Conservation (phyloP, 2,113 vertebrate genomes). For the Gobius niger region DNA sequence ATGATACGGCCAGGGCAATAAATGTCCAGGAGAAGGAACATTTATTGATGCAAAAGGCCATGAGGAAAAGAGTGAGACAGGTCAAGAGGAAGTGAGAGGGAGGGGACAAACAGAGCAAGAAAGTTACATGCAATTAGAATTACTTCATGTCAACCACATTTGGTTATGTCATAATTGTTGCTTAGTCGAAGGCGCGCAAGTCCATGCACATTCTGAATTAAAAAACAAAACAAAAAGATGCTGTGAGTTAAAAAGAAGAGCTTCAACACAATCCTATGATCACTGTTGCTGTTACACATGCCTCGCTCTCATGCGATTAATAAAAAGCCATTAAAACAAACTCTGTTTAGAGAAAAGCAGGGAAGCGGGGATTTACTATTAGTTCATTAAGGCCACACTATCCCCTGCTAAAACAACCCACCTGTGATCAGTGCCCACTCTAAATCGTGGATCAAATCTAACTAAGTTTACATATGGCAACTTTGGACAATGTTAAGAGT, state of each 20-base stretch:
- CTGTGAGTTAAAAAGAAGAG: slow-evolving; percentile 56
- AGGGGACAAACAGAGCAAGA: slow-evolving; percentile 70
- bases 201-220: slow-evolving; percentile 71
- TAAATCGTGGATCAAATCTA: not conserved
- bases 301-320: slow-evolving; percentile 55
- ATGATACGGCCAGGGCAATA: slow-evolving; percentile 11
- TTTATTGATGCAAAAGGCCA: slow-evolving; percentile 41
- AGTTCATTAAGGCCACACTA: slow-evolving; percentile 25
- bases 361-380: slow-evolving; percentile 21
- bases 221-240: slow-evolving; percentile 41
- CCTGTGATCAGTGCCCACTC: not conserved
- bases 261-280: slow-evolving; percentile 45
- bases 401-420: slow-evolving; percentile 23
- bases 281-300: slow-evolving; percentile 60
- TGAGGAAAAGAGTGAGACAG: slow-evolving; percentile 24
- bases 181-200: slow-evolving; percentile 46
- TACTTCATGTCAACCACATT: slow-evolving; percentile 74
- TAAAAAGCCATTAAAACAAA: slow-evolving; percentile 39
- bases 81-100: slow-evolving; percentile 56
- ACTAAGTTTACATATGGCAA: not conserved
- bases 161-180: slow-evolving; percentile 64
- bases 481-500: not conserved
- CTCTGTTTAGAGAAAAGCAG: slow-evolving; percentile 38
- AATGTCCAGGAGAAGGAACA: not conserved
- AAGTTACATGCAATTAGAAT: slow-evolving; percentile 95